Evolutionary conservation across 2,888 invertebrate genomes (phyloP).

Genomic region (Neoitamus cyanurus): DNA sequence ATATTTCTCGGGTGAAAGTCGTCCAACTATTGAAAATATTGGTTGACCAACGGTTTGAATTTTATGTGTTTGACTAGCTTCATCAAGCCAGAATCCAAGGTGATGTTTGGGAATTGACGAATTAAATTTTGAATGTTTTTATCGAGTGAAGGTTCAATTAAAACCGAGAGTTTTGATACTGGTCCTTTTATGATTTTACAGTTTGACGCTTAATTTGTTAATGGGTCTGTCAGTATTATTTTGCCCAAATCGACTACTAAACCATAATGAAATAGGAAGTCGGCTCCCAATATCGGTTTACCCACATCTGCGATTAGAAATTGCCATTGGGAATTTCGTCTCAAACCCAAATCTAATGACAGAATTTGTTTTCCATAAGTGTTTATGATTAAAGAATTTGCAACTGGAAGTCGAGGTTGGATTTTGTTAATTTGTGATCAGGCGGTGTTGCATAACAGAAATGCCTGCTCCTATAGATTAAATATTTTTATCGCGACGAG

Average conservation of each 20-base stretch:
- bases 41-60: not conserved
- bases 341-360: not conserved
- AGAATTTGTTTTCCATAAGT: constrained; percentile 7
- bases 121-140: too few relatives aligned
- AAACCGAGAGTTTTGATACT: too few relatives aligned
- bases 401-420: not conserved
- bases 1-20: not conserved
- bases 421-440: too few relatives aligned
- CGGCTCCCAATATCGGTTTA: constrained; percentile 21
- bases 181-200: too few relatives aligned
- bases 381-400: constrained; percentile 5
- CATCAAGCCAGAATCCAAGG: not conserved
- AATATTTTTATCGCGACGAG: too few relatives aligned
- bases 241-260: not conserved
- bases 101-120: not conserved
- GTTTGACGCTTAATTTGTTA: too few relatives aligned
- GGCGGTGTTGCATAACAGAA: too few relatives aligned
- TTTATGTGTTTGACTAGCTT: not conserved
- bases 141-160: too few relatives aligned
- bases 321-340: not conserved
- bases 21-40: not conserved
- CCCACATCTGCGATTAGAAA: not conserved
- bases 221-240: too few relatives aligned
- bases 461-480: too few relatives aligned
- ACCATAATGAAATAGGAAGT: not conserved